Percentiles rank a stretch among this genome's conserved stretches.
phyloP scores from a whole-genome alignment of 30 jellyfish, hydroid and myxozoan genomes.

The Turritopsis rubra region DNA sequence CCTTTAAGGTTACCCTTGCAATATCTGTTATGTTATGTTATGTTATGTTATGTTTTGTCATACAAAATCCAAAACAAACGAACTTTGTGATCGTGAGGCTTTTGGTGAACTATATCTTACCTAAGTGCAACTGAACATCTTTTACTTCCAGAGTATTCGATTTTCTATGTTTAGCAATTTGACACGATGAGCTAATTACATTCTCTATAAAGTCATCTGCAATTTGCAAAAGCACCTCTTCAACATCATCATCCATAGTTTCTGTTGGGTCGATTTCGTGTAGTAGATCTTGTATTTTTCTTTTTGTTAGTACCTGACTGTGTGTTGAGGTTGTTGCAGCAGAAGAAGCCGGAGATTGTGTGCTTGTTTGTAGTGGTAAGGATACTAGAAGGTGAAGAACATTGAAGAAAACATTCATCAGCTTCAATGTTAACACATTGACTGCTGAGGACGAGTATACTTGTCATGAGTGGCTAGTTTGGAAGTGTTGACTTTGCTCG shows the following conservation, averaged over 20 bases:
- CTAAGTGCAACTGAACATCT: slow-evolving; percentile 89
- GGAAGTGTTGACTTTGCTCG: too few species aligned
- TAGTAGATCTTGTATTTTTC: slow-evolving; percentile 79
- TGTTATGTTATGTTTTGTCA: too few species aligned
- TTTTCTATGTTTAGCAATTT: slow-evolving; percentile 80
- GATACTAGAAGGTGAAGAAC: slow-evolving; percentile 5
- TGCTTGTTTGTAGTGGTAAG: slow-evolving; percentile 19
- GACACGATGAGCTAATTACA: slow-evolving; percentile 73
- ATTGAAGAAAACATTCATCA: neutral
- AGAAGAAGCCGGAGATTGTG: slow-evolving; percentile 20
- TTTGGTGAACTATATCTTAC: too few species aligned
- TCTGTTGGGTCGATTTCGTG: slow-evolving; percentile 91
- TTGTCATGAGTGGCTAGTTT: too few species aligned
- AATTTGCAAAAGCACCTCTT: slow-evolving; percentile 73
- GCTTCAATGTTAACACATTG: neutral
- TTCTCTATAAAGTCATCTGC: slow-evolving; percentile 95
- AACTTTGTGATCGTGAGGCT: too few species aligned
- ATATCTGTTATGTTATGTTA: too few species aligned
- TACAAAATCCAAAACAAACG: too few species aligned
- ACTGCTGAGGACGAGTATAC: too few species aligned
- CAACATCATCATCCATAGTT: slow-evolving; percentile 96
- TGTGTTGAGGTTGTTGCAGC: slow-evolving; percentile 3
- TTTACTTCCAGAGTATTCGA: slow-evolving; percentile 75
- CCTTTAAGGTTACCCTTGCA: too few species aligned
- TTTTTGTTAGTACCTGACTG: slow-evolving; percentile 54